These are phyloP conservation scores for Melanotus villosus DNA, from an alignment of 2,888 invertebrate genomes.

Conservation along the genomic window DNA sequence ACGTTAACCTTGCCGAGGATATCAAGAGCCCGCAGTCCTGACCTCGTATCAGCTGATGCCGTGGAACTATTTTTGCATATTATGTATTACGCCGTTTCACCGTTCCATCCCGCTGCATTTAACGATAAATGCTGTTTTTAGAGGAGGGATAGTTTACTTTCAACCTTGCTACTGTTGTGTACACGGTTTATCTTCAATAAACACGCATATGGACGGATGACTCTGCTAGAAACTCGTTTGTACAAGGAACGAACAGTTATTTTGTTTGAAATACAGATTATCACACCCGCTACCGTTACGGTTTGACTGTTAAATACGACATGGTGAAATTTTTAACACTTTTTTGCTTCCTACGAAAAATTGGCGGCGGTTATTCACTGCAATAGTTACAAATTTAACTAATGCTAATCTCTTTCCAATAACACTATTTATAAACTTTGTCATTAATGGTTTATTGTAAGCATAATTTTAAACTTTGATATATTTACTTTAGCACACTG, in stretches of 20 bases:
- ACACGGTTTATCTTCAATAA: background rate
- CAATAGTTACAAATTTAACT: no score
- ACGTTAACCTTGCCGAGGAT: constrained; percentile 24
- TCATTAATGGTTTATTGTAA: no score
- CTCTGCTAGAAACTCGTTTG: background rate
- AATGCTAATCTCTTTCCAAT: no score
- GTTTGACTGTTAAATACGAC: no score
- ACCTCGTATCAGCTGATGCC: constrained; percentile 24
- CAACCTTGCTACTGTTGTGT: constrained; percentile 17
- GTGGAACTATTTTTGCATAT: constrained; percentile 16
- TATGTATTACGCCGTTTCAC: constrained; percentile 6
- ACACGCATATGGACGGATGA: constrained; percentile 4
- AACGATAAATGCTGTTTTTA: constrained; percentile 1
- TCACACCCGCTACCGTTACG: no score
- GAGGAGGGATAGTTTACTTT: constrained; percentile 20
- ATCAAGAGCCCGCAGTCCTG: constrained; percentile 2
- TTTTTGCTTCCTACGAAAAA: no score
- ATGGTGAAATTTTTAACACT: no score
- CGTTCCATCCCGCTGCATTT: constrained; percentile 8
- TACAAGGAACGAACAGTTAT: background rate
- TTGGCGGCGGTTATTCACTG: no score
- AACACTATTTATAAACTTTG: no score
- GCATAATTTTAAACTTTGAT: no score
- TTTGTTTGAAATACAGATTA: background rate
- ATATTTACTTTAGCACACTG: no score